A percentile compares a stretch with the other conserved stretches of the same genome.
Evolutionary conservation across 2,113 vertebrate species (phyloP).

Genomic region (Patagioenas fasciata): DNA sequence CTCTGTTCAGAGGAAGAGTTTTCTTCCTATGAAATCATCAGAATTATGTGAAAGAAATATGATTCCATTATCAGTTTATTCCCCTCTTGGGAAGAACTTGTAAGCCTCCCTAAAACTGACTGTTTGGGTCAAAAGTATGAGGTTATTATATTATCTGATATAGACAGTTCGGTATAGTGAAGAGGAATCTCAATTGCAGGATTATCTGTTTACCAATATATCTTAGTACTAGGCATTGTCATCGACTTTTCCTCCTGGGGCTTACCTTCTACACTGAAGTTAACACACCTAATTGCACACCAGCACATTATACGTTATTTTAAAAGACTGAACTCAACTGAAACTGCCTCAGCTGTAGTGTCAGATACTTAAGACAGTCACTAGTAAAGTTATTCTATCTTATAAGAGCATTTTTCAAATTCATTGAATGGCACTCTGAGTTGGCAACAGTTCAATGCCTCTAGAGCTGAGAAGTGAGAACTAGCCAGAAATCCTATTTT

Average conservation of each 20-base stretch:
- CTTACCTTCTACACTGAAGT: neutral
- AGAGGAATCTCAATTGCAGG: slow-evolving; percentile 2
- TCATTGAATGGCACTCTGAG: neutral
- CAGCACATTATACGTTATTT: neutral
- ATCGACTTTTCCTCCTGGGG: neutral
- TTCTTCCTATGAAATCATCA: slow-evolving; percentile 13
- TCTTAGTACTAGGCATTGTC: neutral
- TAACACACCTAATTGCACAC: neutral
- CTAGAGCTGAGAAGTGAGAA: neutral
- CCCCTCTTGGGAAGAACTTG: neutral
- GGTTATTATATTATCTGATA: neutral
- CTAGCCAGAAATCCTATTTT: neutral
- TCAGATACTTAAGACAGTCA: neutral
- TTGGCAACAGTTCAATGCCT: neutral
- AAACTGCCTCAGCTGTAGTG: neutral
- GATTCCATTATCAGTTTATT: slow-evolving; percentile 17
- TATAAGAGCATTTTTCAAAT: neutral
- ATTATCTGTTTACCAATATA: neutral
- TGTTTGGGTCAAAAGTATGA: slow-evolving; percentile 16
- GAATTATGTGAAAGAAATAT: neutral
- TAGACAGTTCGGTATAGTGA: neutral
- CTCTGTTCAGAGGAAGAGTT: neutral
- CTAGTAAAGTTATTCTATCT: neutral
- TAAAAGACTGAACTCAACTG: neutral
- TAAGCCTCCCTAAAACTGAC: neutral